Conservation (phyloP, 2,113 vertebrate genomes). For the Corydoras sp. region DNA sequence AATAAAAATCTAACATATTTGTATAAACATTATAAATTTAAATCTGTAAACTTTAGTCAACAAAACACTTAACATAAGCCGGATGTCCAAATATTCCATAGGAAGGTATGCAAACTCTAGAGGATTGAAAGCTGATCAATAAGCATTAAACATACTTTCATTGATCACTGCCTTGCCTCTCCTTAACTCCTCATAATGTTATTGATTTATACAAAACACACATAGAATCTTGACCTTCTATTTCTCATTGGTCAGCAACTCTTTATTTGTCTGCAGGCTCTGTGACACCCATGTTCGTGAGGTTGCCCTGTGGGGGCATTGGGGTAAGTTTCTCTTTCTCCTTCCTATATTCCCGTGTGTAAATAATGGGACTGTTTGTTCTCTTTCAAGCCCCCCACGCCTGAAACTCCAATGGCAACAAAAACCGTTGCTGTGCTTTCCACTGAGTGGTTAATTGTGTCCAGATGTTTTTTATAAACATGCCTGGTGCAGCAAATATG, state of each 20-base stretch:
- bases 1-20: too few species aligned
- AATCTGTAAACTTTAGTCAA: too few species aligned
- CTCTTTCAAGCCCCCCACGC: constrained; percentile 49
- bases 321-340: constrained; percentile 79
- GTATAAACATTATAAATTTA: too few species aligned
- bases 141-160: too few species aligned
- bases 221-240: too few species aligned
- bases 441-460: constrained; percentile 66
- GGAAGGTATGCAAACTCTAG: too few species aligned
- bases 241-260: neutral
- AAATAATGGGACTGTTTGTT: constrained; percentile 72
- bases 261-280: constrained; percentile 69
- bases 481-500: constrained; percentile 41
- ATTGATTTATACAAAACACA: too few species aligned
- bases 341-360: constrained; percentile 56
- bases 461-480: constrained; percentile 74
- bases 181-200: too few species aligned
- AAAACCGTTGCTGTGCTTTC: constrained; percentile 71
- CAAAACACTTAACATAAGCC: too few species aligned
- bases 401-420: constrained; percentile 63
- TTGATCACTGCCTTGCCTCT: too few species aligned
- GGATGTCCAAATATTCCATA: too few species aligned
- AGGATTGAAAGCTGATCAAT: too few species aligned
- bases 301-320: constrained; percentile 91
- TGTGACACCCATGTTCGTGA: constrained; percentile 86